Conservation (phyloP, 2,888 invertebrate genomes). For the Calameuta filiformis region DNA sequence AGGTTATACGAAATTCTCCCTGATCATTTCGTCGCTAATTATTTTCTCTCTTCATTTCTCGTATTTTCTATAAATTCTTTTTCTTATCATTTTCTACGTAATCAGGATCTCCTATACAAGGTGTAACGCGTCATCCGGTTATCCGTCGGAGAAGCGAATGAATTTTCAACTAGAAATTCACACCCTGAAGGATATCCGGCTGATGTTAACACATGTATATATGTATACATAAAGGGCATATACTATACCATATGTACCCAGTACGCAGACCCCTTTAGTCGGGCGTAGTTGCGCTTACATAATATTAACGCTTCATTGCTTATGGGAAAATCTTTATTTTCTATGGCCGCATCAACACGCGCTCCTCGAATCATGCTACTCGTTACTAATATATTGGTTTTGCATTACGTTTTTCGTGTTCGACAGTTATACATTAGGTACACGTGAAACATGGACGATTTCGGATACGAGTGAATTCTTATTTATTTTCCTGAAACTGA, state of each 20-base stretch:
- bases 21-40: neutral
- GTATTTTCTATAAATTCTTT: neutral
- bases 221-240: neutral
- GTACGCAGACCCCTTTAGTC: neutral
- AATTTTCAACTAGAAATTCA: neutral
- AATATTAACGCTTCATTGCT: neutral
- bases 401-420: neutral
- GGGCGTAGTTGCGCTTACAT: neutral
- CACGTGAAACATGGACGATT: neutral
- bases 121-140: neutral
- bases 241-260: neutral
- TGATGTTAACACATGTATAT: neutral
- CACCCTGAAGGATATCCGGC: neutral
- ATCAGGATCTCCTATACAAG: neutral
- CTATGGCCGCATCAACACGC: neutral
- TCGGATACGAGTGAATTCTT: neutral
- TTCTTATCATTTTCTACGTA: neutral
- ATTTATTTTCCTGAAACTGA: neutral
- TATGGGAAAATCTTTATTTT: neutral
- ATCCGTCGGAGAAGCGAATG: neutral
- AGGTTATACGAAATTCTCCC: too few species aligned
- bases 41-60: neutral
- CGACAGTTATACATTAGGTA: neutral
- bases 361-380: neutral
- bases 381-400: neutral